Percentiles rank a stretch among this genome's conserved stretches.
These are phyloP conservation scores for Acrossocheilus wenchowensis DNA, from an alignment of 2,797 vertebrate species.

Conservation along the genomic window DNA sequence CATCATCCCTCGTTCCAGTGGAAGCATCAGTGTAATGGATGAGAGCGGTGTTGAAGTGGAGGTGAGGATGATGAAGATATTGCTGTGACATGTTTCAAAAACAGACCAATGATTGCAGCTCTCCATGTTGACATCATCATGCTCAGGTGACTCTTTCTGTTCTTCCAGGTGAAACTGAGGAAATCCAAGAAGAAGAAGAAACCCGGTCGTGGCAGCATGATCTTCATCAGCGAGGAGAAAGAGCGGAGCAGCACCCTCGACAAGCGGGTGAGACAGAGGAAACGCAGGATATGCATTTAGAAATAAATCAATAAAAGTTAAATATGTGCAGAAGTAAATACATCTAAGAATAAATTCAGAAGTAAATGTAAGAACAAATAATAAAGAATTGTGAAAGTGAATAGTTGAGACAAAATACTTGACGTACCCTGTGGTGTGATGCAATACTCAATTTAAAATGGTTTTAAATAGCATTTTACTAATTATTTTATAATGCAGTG, in stretches of 20 bases:
- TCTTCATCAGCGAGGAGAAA: conserved; percentile 84
- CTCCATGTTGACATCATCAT: background rate
- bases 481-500: background rate
- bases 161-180: conserved; percentile 82
- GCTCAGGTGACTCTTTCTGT: background rate
- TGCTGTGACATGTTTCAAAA: background rate
- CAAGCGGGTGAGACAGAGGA: conserved; percentile 73
- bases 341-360: background rate
- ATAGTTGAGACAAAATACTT: background rate
- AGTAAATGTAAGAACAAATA: background rate
- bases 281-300: background rate
- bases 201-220: conserved; percentile 86
- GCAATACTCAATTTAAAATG: background rate
- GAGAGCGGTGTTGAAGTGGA: conserved; percentile 73
- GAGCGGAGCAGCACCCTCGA: conserved; percentile 74
- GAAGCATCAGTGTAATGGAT: conserved; percentile 71
- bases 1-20: conserved; percentile 71
- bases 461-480: background rate
- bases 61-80: conserved; percentile 74
- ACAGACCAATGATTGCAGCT: background rate
- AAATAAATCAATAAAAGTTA: background rate
- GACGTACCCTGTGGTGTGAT: background rate
- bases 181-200: conserved; percentile 91
- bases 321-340: background rate
- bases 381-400: background rate